Evolutionary conservation across 2,888 invertebrate genomes (phyloP), one percentile per base, ranked within the genome.

Genomic region (Oxyteleia sp.): DNA sequence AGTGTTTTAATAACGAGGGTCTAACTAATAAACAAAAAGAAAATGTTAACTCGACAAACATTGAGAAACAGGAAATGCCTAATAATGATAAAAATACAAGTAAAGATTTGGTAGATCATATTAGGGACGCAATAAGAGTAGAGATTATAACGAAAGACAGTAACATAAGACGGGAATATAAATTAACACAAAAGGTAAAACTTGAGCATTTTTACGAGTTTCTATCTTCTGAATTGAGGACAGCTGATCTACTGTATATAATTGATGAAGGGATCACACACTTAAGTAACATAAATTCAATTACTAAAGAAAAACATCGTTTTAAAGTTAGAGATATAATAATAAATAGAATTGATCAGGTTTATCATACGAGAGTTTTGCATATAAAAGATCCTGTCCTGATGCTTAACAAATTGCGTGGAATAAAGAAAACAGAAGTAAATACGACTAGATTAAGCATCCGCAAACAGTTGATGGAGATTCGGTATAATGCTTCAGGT

Each of bases 171-270:
- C 20, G 64, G 32, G 74, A 55, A 5, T 75, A 75, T 15, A 49
- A 18, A 11, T 55, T 55, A 15, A 64, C 32, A 2, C 15, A 13
- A 23, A 20, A 32, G 11, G 32, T 47, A 11, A 75, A 75, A 32
- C 66, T 47, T 18, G 49, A 64, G 2, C 66, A 75, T 11, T 75
- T 75, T 57, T 38, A 64, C 5, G 75, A 66, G 26, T 75, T 66
- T 38, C n/a, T 75, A 2, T 15, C 23, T 2, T 66, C 57, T 1
- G 66, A 75, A 49, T 53, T 75, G 15, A 29, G 75, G 38, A 55
- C 15, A 7, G 15, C 0, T 18, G 51, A 72, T 13, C 13, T 72
- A 15, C 4, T 71, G n/a, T 49, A 66, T 10, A 38, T 75, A 10
- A 18, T 75, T 3, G 75, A 75, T 29, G 18, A 47, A 10, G 26